A percentile compares a stretch with the other conserved stretches of the same genome.
phyloP scores from a whole-genome alignment of 2,888 invertebrate species.

The Drosophila kokeensis region DNA sequence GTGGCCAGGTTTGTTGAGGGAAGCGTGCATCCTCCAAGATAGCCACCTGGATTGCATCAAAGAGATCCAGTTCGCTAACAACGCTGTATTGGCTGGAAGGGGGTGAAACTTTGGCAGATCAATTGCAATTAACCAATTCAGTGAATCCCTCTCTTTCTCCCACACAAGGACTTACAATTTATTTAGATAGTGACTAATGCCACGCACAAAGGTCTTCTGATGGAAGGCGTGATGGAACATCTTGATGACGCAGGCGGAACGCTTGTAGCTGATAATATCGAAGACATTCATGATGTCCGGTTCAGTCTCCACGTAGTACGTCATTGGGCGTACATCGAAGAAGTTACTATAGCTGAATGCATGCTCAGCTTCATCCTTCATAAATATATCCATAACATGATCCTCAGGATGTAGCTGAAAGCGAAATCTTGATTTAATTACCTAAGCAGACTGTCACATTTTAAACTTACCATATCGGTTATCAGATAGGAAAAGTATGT shows the following conservation, averaged over 20 bases:
- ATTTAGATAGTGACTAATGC: constrained; percentile 70
- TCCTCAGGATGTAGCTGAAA: constrained; percentile 87
- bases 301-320: constrained; percentile 82
- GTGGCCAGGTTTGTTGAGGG: constrained; percentile 59
- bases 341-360: constrained; percentile 79
- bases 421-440: background rate
- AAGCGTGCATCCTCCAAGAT: constrained; percentile 66
- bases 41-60: constrained; percentile 74
- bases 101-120: constrained; percentile 78
- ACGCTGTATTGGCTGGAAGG: constrained; percentile 80
- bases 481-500: constrained; percentile 82
- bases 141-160: constrained; percentile 13
- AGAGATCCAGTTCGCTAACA: constrained; percentile 82
- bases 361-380: constrained; percentile 84
- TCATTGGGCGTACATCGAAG: constrained; percentile 77
- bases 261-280: constrained; percentile 88
- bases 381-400: constrained; percentile 88
- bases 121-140: constrained; percentile 79
- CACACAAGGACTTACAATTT: constrained; percentile 81
- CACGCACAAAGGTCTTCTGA: constrained; percentile 78
- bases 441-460: too few species aligned
- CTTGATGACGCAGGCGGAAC: constrained; percentile 84
- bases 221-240: constrained; percentile 84
- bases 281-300: constrained; percentile 85
- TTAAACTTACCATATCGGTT: constrained; percentile 75